These are phyloP conservation scores for Alces alces DNA, from an alignment of 2,113 vertebrate species.

Conservation along the genomic window DNA sequence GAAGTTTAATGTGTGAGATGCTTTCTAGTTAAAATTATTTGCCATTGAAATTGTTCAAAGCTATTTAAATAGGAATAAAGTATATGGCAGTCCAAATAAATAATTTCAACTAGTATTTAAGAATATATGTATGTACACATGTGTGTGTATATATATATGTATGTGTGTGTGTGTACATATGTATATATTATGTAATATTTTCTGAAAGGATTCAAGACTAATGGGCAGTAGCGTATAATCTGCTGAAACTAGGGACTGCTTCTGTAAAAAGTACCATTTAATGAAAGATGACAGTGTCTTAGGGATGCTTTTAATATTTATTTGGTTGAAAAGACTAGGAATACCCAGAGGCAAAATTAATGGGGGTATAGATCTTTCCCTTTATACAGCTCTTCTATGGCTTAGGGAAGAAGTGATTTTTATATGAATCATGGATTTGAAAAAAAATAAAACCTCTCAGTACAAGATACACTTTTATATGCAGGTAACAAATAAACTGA, in stretches of 20 bases:
- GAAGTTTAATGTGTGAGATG: constrained; percentile 57
- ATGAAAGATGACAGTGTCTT: constrained; percentile 34
- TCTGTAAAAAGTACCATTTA: background rate
- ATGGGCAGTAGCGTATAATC: background rate
- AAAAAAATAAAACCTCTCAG: background rate
- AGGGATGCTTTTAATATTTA: constrained; percentile 9
- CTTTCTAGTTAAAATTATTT: constrained; percentile 54
- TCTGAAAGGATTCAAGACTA: background rate
- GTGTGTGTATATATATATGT: background rate
- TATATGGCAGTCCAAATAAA: background rate
- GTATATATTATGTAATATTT: constrained; percentile 21
- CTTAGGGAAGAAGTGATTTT: constrained; percentile 32
- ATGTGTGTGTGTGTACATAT: background rate
- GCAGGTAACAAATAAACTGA: background rate
- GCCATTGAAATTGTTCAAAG: constrained; percentile 4
- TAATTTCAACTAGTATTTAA: constrained; percentile 67
- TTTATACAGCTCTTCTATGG: background rate
- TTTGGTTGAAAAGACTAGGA: constrained; percentile 58
- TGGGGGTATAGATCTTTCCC: background rate
- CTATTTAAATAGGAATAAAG: constrained; percentile 12
- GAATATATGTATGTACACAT: background rate
- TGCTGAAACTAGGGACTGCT: background rate
- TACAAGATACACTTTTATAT: background rate
- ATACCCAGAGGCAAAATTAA: constrained; percentile 41
- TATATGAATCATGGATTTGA: background rate